phyloP scores from a whole-genome alignment of 2,888 invertebrate genomes.

The Amblyteles armatorius region DNA sequence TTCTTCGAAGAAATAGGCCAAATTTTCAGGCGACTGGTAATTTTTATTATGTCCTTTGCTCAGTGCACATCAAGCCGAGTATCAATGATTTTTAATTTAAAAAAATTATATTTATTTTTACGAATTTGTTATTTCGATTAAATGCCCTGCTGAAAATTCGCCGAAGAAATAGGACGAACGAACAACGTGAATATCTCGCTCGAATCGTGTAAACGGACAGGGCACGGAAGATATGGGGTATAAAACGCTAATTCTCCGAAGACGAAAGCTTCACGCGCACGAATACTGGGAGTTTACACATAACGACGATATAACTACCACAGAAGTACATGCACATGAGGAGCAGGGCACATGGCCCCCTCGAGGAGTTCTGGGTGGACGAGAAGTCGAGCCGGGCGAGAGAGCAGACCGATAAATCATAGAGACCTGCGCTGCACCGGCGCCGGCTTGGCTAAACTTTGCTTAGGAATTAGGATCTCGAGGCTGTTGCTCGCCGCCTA shows the following conservation, averaged over 20 bases:
- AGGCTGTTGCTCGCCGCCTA: constrained; percentile 44
- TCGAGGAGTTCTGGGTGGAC: constrained; percentile 57
- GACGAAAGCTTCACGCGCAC: constrained; percentile 36
- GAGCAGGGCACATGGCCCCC: constrained; percentile 64
- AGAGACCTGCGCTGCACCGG: constrained; percentile 76
- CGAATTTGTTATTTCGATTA: neutral
- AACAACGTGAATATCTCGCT: neutral
- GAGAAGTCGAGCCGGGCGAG: constrained; percentile 64
- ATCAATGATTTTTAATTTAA: too few species aligned
- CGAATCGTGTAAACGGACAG: neutral
- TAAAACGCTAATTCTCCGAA: constrained; percentile 55
- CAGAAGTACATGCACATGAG: constrained; percentile 35
- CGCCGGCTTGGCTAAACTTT: constrained; percentile 78
- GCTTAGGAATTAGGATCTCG: constrained; percentile 69
- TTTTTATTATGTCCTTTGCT: too few species aligned
- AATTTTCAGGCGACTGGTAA: neutral
- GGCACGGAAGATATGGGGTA: neutral
- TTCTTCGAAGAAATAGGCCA: neutral
- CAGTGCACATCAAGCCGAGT: too few species aligned
- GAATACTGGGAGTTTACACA: constrained; percentile 30
- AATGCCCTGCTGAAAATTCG: neutral
- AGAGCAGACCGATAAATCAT: constrained; percentile 80
- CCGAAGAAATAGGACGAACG: neutral
- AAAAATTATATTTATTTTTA: neutral
- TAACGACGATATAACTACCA: constrained; percentile 42